Conservation (phyloP, 2,888 invertebrate genomes). For the Allygus modestus region DNA sequence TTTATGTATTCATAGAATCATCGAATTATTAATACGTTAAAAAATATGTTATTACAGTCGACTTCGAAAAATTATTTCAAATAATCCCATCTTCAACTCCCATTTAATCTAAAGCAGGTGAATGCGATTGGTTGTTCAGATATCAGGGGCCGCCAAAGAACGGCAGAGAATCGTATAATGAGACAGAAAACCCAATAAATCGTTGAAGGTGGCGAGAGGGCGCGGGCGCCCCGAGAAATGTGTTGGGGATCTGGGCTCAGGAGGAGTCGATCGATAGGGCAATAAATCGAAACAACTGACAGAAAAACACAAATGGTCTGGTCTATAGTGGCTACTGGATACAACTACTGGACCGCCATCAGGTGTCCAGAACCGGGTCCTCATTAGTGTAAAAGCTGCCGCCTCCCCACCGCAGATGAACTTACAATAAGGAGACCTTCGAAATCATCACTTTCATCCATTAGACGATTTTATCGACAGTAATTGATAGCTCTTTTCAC, state of each 20-base stretch:
- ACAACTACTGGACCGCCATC: neutral
- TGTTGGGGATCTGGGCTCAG: neutral
- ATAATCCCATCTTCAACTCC: too few species aligned
- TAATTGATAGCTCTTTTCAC: too few species aligned
- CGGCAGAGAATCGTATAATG: conserved; percentile 18
- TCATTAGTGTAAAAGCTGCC: conserved; percentile 35
- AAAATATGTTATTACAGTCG: too few species aligned
- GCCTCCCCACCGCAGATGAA: neutral
- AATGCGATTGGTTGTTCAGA: neutral
- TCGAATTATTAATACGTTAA: too few species aligned
- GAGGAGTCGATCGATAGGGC: conserved; percentile 45
- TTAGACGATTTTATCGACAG: too few species aligned
- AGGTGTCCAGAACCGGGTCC: neutral
- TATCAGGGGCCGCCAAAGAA: conserved; percentile 5
- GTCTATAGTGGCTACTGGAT: conserved; percentile 42
- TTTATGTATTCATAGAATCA: too few species aligned
- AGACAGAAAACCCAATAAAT: conserved; percentile 44
- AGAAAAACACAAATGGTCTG: conserved; percentile 53
- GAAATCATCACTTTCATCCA: too few species aligned
- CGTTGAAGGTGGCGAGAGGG: conserved; percentile 33
- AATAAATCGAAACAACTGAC: conserved; percentile 37
- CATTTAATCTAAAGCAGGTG: neutral
- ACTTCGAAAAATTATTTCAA: too few species aligned
- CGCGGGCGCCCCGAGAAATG: conserved; percentile 8
- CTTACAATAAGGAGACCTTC: too few species aligned